Percentiles rank a stretch among this genome's conserved stretches.
Evolutionary conservation across 2,888 invertebrate species (phyloP).

Genomic region (Lithophane ornitopus): DNA sequence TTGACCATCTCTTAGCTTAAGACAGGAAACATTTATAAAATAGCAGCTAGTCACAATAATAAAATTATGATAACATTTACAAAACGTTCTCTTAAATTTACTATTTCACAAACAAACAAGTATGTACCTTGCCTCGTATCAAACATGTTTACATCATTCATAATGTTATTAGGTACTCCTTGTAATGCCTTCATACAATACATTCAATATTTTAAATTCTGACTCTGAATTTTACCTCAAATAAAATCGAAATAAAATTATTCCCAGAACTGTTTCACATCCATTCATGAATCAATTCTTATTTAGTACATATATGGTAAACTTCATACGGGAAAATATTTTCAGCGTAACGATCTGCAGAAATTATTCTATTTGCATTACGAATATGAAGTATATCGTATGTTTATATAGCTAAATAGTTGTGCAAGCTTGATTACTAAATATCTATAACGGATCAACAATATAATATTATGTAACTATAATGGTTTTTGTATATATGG

Average conservation of each 20-base stretch:
- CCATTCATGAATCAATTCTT: conserved; percentile 26
- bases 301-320: conserved; percentile 10
- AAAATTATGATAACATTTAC: conserved; percentile 88
- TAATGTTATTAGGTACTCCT: conserved; percentile 22
- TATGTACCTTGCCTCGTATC: conserved; percentile 74
- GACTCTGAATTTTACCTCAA: conserved; percentile 4
- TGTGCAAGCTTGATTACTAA: conserved; percentile 53
- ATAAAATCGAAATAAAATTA: conserved; percentile 22
- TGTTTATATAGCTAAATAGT: conserved; percentile 32
- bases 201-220: conserved; percentile 15
- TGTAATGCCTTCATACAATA: conserved; percentile 22
- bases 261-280: conserved; percentile 10
- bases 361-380: conserved; percentile 32
- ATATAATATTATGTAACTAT: not conserved
- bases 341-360: conserved; percentile 20
- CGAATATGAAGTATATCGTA: conserved; percentile 1
- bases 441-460: conserved; percentile 24
- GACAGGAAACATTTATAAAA: conserved; percentile 89
- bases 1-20: conserved; percentile 86
- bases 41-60: conserved; percentile 88
- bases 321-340: conserved; percentile 29
- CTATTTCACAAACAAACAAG: conserved; percentile 69
- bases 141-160: conserved; percentile 46
- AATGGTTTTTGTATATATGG: conserved; percentile 14
- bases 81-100: conserved; percentile 77